phyloP scores from a whole-genome alignment of 2,888 invertebrate genomes.

The Iselma pallidipennis region DNA sequence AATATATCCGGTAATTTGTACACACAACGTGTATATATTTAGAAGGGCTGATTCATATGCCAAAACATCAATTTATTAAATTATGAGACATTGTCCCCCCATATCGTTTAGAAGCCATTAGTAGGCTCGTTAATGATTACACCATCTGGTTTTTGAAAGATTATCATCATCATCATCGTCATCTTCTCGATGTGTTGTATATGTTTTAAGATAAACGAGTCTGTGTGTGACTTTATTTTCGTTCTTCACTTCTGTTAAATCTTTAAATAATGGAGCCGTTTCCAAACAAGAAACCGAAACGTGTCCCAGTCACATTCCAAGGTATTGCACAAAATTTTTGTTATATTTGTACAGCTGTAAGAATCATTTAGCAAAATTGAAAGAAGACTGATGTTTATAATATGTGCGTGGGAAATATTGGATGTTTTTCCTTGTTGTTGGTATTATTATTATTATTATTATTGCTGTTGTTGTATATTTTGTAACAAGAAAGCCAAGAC shows the following conservation, averaged over 20 bases:
- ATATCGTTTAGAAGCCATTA: not conserved
- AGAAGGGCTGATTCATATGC: not conserved
- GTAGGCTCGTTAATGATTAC: not conserved
- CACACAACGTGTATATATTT: too few relatives aligned
- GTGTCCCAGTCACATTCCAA: constrained; percentile 20
- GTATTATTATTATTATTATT: constrained; percentile 8
- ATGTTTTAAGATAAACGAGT: too few relatives aligned
- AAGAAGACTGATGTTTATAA: constrained; percentile 28
- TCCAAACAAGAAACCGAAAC: constrained; percentile 29
- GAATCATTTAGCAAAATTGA: constrained; percentile 43
- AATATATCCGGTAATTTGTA: too few relatives aligned
- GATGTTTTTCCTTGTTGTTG: constrained; percentile 4
- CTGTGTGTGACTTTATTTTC: not conserved
- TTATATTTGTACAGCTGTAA: constrained; percentile 47
- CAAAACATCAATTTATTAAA: not conserved
- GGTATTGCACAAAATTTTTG: constrained; percentile 30
- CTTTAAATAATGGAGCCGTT: constrained; percentile 8
- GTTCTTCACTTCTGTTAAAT: too few relatives aligned
- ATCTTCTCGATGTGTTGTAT: not conserved
- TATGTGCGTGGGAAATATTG: not conserved
- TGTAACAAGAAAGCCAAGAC: not conserved
- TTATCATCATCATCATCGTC: too few relatives aligned
- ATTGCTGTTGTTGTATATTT: not conserved
- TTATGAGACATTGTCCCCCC: not conserved
- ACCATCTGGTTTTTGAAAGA: not conserved